Evolutionary conservation across 2,797 vertebrate species (phyloP).

Genomic region (Ibycter americanus): DNA sequence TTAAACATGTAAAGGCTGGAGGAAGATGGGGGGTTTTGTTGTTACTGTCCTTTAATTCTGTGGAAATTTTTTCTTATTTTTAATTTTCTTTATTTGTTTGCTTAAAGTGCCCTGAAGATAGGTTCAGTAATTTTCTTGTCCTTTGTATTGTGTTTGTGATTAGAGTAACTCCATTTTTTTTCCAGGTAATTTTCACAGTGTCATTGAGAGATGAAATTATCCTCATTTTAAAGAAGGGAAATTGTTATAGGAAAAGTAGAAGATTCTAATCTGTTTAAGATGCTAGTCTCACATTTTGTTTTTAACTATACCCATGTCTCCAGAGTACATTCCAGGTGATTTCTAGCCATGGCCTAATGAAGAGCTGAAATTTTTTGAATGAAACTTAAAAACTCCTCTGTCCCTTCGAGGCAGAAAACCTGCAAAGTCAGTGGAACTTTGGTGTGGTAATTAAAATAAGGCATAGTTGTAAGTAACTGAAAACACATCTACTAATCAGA

Average conservation of each 20-base stretch:
- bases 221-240: neutral
- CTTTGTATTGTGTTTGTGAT: neutral
- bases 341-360: neutral
- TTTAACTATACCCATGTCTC: neutral
- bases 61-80: neutral
- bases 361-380: neutral
- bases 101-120: neutral
- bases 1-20: neutral
- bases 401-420: neutral
- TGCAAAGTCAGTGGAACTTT: neutral
- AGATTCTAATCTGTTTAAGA: neutral
- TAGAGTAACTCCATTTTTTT: neutral
- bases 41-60: neutral
- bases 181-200: neutral
- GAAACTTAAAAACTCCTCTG: neutral
- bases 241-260: neutral
- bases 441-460: neutral
- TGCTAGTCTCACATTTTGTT: neutral
- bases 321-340: neutral
- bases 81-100: neutral
- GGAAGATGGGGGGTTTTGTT: fast-evolving
- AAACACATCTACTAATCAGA: neutral
- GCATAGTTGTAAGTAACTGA: neutral
- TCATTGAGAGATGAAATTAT: neutral
- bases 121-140: neutral